Percentiles rank a stretch among this genome's conserved stretches.
Conservation (phyloP, 2,113 vertebrate genomes). For the Albula goreensis region DNA sequence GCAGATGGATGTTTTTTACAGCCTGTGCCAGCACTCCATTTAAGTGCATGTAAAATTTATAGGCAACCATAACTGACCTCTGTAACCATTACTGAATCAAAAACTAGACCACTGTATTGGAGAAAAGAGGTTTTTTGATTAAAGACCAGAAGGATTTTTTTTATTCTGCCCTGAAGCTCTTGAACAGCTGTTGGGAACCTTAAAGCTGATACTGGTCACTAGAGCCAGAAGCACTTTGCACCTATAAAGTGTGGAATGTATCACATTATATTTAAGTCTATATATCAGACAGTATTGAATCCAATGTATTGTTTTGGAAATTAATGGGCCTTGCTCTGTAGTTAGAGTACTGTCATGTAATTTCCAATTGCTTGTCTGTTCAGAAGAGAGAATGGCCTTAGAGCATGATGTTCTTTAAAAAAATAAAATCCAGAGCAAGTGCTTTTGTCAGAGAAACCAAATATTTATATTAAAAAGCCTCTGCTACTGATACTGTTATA, state of each 20-base stretch:
- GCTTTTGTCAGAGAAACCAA: not conserved
- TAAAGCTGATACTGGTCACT: not conserved
- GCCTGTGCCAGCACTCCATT: conserved; percentile 65
- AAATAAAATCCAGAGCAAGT: not conserved
- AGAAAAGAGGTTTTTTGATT: conserved; percentile 28
- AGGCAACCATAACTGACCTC: conserved; percentile 65
- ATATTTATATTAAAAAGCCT: not conserved
- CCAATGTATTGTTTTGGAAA: not conserved
- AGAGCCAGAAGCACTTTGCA: not conserved
- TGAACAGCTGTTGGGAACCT: not conserved
- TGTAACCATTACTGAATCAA: conserved; percentile 47
- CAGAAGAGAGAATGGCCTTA: not conserved
- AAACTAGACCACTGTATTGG: conserved; percentile 45
- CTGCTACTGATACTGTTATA: not conserved
- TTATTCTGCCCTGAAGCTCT: not conserved
- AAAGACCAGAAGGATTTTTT: not conserved
- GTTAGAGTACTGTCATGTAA: not conserved
- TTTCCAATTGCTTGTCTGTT: not conserved
- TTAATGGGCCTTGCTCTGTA: not conserved
- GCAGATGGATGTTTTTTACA: conserved; percentile 66
- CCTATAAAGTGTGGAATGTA: not conserved
- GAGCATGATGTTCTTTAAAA: not conserved
- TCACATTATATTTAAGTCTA: not conserved
- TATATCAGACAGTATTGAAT: not conserved
- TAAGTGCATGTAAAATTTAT: conserved; percentile 72